A percentile compares a stretch with the other conserved stretches of the same genome.
These are phyloP conservation scores for Automeris io DNA, from an alignment of 2,888 invertebrate species.

Conservation along the genomic window DNA sequence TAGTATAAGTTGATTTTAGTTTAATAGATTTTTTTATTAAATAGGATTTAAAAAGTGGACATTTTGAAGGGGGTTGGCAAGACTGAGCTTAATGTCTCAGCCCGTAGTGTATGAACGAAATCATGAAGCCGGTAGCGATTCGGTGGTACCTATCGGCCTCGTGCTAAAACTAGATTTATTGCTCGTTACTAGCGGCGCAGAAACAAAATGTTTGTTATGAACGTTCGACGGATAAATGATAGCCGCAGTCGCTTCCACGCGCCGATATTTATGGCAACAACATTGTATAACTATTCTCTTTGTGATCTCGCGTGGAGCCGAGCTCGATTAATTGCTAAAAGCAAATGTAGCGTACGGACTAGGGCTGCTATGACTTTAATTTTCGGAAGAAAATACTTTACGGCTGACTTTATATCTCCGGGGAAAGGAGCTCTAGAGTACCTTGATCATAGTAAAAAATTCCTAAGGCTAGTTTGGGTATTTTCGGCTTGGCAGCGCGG, in stretches of 20 bases:
- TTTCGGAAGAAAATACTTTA: too few species aligned
- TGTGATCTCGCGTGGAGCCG: conserved; percentile 1
- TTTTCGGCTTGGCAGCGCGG: too few species aligned
- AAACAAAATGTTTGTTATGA: conserved; percentile 36
- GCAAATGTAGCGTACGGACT: neutral
- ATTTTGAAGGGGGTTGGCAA: too few species aligned
- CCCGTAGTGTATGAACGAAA: conserved; percentile 9
- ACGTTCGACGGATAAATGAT: conserved; percentile 30
- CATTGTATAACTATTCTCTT: conserved; percentile 3
- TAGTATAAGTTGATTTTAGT: too few species aligned
- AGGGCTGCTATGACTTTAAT: too few species aligned
- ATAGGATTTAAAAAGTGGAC: too few species aligned
- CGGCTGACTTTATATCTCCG: too few species aligned
- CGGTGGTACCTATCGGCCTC: conserved; percentile 48
- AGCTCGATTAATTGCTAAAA: conserved; percentile 5
- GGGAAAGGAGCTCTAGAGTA: too few species aligned
- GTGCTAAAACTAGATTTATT: conserved; percentile 59
- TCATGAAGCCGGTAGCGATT: conserved; percentile 40
- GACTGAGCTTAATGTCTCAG: neutral
- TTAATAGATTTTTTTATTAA: too few species aligned
- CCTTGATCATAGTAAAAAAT: too few species aligned
- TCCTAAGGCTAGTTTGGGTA: too few species aligned
- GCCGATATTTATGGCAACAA: conserved; percentile 17
- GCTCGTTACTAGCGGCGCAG: conserved; percentile 32
- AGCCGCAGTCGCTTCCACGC: conserved; percentile 26